Conservation (phyloP, 2,113 vertebrate species). For the Poeciliopsis occidentalis region DNA sequence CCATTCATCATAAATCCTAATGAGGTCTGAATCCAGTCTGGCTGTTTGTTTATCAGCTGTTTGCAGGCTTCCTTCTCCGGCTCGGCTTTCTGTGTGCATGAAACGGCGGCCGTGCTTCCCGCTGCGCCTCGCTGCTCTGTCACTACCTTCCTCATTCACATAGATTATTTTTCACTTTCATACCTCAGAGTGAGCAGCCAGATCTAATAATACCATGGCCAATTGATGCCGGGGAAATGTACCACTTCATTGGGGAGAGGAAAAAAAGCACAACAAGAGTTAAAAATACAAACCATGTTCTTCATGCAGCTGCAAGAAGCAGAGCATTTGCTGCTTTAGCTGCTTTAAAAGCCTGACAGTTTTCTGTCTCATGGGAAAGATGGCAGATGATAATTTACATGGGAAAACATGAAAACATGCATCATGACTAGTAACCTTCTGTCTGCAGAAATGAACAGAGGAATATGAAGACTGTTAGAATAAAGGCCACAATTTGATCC, state of each 20-base stretch:
- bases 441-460: background rate
- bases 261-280: conserved; percentile 11
- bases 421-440: no score
- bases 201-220: conserved; percentile 58
- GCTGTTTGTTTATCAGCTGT: conserved; percentile 26
- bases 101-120: conserved; percentile 48
- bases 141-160: conserved; percentile 39
- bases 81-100: conserved; percentile 21
- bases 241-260: conserved; percentile 30
- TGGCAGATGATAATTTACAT: conserved; percentile 32
- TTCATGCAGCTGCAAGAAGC: conserved; percentile 25
- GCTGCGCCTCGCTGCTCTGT: conserved; percentile 41
- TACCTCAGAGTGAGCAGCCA: conserved; percentile 54
- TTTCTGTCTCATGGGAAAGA: background rate
- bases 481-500: conserved; percentile 3
- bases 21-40: conserved; percentile 11
- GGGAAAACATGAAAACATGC: conserved; percentile 4
- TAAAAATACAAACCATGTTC: conserved; percentile 24
- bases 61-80: conserved; percentile 19
- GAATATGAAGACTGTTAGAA: background rate
- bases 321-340: background rate
- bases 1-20: conserved; percentile 33
- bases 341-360: conserved; percentile 45
- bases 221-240: conserved; percentile 47
- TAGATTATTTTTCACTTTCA: conserved; percentile 54